Conservation (phyloP, 1,140 invertebrate genomes). For the Caenorhabditis brenneri region DNA sequence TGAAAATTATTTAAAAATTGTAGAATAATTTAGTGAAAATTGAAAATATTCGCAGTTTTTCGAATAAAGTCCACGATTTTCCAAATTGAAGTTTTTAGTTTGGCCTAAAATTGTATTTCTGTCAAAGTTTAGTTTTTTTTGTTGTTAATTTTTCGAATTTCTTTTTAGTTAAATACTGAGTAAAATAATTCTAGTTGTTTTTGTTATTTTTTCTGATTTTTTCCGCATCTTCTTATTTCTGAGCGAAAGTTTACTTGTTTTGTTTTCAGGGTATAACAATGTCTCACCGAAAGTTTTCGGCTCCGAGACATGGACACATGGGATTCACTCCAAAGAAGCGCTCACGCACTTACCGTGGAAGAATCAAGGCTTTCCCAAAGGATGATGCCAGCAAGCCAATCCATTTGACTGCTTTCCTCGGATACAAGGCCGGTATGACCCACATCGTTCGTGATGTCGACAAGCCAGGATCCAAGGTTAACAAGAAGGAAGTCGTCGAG, state of each 20-base stretch:
- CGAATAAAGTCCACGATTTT: no score
- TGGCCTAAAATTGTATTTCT: no score
- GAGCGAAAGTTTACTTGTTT: constrained; percentile 1
- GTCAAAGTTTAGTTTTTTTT: no score
- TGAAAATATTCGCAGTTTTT: no score
- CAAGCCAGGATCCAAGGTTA: constrained; percentile 94
- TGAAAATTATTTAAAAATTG: no score
- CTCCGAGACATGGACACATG: constrained; percentile 98
- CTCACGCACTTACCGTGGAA: constrained; percentile 90
- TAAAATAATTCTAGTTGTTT: no score
- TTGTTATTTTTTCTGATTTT: background rate
- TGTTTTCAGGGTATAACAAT: constrained; percentile 73
- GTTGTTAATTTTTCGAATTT: no score
- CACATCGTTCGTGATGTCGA: constrained; percentile 98
- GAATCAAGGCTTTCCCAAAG: constrained; percentile 99
- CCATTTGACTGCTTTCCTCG: constrained; percentile 95
- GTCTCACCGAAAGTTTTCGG: constrained; percentile 99
- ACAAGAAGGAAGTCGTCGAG: constrained; percentile 99
- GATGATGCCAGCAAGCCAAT: constrained; percentile 95
- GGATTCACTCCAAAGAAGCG: constrained; percentile 99
- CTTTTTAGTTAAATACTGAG: no score
- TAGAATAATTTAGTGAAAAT: no score
- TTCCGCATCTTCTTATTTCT: background rate
- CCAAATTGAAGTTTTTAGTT: no score
- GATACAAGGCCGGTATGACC: constrained; percentile 99